Conservation (phyloP, 1,140 invertebrate species). For the Zaprionus vittiger region DNA sequence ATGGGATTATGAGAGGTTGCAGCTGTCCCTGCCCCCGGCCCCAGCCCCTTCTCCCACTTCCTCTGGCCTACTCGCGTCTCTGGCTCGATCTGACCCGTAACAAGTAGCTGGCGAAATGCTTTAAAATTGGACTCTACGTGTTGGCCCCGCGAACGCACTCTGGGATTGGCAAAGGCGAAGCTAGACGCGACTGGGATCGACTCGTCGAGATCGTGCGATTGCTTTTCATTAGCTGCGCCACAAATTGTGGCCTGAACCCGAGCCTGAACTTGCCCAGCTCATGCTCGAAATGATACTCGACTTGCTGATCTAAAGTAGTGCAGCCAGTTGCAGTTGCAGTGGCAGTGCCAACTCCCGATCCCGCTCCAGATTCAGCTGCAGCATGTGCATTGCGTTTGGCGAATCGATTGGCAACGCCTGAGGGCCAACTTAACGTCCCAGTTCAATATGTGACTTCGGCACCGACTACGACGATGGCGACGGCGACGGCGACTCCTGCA, state of each 20-base stretch:
- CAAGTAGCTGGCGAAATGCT: slow-evolving; percentile 79
- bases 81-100: slow-evolving; percentile 60
- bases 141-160: slow-evolving; percentile 68
- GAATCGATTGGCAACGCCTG: slow-evolving; percentile 76
- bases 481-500: slow-evolving; percentile 45
- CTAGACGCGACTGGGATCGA: slow-evolving; percentile 25
- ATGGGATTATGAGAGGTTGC: slow-evolving; percentile 72
- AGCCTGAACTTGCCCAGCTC: slow-evolving; percentile 44
- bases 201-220: slow-evolving; percentile 69
- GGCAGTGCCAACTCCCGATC: slow-evolving; percentile 7
- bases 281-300: slow-evolving; percentile 9
- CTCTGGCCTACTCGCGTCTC: not conserved
- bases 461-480: not conserved
- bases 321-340: slow-evolving; percentile 32
- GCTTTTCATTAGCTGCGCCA: slow-evolving; percentile 70
- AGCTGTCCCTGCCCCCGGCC: not conserved
- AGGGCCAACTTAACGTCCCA: slow-evolving; percentile 23
- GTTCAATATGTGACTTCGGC: slow-evolving; percentile 48
- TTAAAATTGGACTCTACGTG: slow-evolving; percentile 76
- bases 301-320: slow-evolving; percentile 59
- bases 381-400: slow-evolving; percentile 72
- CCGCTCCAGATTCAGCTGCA: not conserved
- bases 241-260: slow-evolving; percentile 68
- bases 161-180: not conserved
- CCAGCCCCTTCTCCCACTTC: not conserved